phyloP scores from a whole-genome alignment of 1,140 invertebrate genomes.

The Drosophila elegans region DNA sequence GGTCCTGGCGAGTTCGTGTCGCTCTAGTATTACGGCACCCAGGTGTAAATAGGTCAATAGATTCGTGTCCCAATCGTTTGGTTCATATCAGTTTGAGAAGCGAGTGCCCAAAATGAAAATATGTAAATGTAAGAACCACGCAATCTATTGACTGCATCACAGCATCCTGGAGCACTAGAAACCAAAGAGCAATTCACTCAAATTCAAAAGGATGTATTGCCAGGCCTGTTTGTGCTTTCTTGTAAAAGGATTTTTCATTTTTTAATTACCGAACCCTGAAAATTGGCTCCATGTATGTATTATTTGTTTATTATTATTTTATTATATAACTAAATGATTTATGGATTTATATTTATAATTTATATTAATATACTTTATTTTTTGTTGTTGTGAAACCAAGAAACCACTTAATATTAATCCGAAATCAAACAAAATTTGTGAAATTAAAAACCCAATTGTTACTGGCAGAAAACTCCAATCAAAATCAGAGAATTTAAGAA shows the following conservation, averaged over 20 bases:
- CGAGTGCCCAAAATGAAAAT: conserved; percentile 16
- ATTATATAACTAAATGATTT: too few relatives aligned
- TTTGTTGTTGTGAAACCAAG: too few relatives aligned
- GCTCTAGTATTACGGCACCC: conserved; percentile 84
- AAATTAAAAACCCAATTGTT: not conserved
- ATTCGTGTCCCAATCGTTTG: conserved; percentile 60
- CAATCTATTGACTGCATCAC: conserved; percentile 71
- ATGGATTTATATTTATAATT: too few relatives aligned
- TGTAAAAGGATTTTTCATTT: not conserved
- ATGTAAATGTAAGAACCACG: conserved; percentile 14
- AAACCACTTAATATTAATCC: not conserved
- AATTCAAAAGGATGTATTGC: conserved; percentile 26
- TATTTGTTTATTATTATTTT: not conserved
- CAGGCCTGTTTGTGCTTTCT: conserved; percentile 2
- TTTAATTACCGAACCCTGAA: not conserved
- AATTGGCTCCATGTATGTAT: not conserved
- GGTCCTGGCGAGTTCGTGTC: conserved; percentile 75
- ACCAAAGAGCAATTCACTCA: conserved; percentile 57
- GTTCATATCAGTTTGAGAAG: conserved; percentile 70
- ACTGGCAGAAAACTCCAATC: not conserved
- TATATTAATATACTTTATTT: too few relatives aligned
- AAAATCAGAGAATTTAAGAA: conserved; percentile 33
- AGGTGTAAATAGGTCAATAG: conserved; percentile 81
- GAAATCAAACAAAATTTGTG: not conserved
- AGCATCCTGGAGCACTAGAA: conserved; percentile 10